Percentiles rank a stretch among this genome's conserved stretches.
phyloP scores from a whole-genome alignment of 2,113 vertebrate species.

The Oncorhynchus masou region DNA sequence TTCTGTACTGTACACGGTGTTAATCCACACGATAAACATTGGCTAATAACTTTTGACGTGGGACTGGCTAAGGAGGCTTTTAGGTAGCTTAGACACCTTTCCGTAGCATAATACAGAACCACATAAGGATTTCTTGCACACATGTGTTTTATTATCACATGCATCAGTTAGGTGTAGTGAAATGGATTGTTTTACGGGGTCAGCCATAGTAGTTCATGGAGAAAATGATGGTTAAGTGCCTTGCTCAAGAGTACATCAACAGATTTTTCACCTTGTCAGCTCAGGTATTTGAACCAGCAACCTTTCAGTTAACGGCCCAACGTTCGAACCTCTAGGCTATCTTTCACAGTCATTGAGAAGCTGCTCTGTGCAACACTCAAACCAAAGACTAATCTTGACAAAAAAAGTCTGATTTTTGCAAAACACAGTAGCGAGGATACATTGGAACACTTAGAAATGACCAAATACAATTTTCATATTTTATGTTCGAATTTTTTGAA shows the following conservation, averaged over 20 bases:
- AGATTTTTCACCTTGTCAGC: no score
- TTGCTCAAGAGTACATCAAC: no score
- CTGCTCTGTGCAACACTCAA: conserved; percentile 14
- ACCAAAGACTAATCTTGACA: conserved; percentile 7
- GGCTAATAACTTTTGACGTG: conserved; percentile 59
- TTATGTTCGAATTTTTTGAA: no score
- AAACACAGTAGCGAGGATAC: background rate
- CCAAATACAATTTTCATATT: no score
- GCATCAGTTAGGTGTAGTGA: no score
- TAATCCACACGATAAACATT: conserved; percentile 59
- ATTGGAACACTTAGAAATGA: no score
- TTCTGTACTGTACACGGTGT: conserved; percentile 59
- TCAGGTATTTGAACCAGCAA: no score
- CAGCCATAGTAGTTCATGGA: no score
- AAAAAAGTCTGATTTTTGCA: background rate
- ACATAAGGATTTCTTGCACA: conserved; percentile 44
- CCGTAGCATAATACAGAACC: conserved; percentile 55
- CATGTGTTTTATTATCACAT: background rate
- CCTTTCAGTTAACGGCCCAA: no score
- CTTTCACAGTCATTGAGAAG: background rate
- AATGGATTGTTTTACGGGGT: no score
- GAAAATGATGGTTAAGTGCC: no score
- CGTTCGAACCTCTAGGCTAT: no score
- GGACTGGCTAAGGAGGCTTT: conserved; percentile 61
- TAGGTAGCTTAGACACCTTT: conserved; percentile 55